A percentile compares a stretch with the other conserved stretches of the same genome.
Evolutionary conservation across 1,140 invertebrate genomes (phyloP).

Genomic region (Drosophila watanabei): DNA sequence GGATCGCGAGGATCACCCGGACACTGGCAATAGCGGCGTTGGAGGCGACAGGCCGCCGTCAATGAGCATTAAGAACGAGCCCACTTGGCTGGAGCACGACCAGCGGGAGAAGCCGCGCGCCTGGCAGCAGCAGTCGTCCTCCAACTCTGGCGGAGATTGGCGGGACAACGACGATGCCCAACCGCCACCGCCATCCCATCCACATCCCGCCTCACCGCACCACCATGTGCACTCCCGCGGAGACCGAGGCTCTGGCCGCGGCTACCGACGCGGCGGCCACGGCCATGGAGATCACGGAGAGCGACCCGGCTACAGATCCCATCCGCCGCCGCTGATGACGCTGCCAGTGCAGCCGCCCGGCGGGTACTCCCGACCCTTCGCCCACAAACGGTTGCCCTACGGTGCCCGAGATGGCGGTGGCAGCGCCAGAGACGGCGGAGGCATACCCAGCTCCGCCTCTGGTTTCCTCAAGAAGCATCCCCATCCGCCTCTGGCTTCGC

Average conservation of each 20-base stretch:
- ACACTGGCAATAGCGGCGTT: conserved; percentile 10
- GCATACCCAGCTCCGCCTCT: conserved; percentile 8
- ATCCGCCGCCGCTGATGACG: conserved; percentile 79
- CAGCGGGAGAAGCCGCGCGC: conserved; percentile 71
- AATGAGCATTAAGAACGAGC: conserved; percentile 59
- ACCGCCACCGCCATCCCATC: conserved; percentile 39
- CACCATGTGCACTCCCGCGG: conserved; percentile 68
- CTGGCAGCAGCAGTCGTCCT: conserved; percentile 50
- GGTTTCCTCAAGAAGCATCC: conserved; percentile 61
- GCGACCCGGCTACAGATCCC: conserved; percentile 64
- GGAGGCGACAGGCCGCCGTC: conserved; percentile 6
- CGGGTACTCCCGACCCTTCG: conserved; percentile 73
- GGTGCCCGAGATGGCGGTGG: conserved; percentile 41
- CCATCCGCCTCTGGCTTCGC: conserved; percentile 28
- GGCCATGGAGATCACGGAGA: conserved; percentile 63
- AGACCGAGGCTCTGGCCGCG: conserved; percentile 64
- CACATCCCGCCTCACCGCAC: conserved; percentile 55
- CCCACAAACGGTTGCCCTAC: conserved; percentile 76
- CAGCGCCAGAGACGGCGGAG: conserved; percentile 9
- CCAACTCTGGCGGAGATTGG: conserved; percentile 62
- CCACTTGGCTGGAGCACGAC: conserved; percentile 76
- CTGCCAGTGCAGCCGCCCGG: conserved; percentile 76
- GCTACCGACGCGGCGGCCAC: conserved; percentile 69
- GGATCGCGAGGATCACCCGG: conserved; percentile 37
- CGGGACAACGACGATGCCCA: conserved; percentile 63